These are phyloP conservation scores for Chrysoperla carnea DNA, from an alignment of 1,140 invertebrate genomes.

Conservation along the genomic window DNA sequence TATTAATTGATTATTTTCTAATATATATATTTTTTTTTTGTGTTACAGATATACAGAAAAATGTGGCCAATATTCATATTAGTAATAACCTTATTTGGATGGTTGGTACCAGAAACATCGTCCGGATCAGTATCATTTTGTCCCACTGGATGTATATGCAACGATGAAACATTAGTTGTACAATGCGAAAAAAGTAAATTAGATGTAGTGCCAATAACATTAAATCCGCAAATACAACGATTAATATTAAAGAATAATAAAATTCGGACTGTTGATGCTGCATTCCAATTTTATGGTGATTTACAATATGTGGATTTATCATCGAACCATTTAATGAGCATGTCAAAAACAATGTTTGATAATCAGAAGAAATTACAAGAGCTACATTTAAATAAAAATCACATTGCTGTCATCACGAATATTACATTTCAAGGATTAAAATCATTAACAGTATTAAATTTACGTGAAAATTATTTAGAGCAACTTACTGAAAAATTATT, in stretches of 20 bases:
- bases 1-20: too few species aligned
- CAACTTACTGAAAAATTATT: constrained; percentile 60
- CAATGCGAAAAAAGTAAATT: constrained; percentile 67
- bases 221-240: constrained; percentile 75
- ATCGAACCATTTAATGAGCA: constrained; percentile 62
- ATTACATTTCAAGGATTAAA: constrained; percentile 61
- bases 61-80: too few species aligned
- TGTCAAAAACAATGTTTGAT: constrained; percentile 57
- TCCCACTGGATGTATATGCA: constrained; percentile 63
- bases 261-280: constrained; percentile 71
- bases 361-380: constrained; percentile 64
- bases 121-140: constrained; percentile 23
- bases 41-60: too few species aligned
- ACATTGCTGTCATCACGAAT: constrained; percentile 60
- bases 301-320: constrained; percentile 69
- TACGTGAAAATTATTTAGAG: constrained; percentile 67
- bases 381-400: constrained; percentile 69
- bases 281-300: constrained; percentile 73
- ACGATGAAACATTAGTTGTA: constrained; percentile 76
- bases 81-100: too few species aligned
- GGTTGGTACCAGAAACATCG: too few species aligned
- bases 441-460: constrained; percentile 57
- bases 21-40: too few species aligned
- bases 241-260: constrained; percentile 68
- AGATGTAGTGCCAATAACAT: constrained; percentile 75